Evolutionary conservation across 2,888 invertebrate species (phyloP).

Genomic region (Piscicola geometra): DNA sequence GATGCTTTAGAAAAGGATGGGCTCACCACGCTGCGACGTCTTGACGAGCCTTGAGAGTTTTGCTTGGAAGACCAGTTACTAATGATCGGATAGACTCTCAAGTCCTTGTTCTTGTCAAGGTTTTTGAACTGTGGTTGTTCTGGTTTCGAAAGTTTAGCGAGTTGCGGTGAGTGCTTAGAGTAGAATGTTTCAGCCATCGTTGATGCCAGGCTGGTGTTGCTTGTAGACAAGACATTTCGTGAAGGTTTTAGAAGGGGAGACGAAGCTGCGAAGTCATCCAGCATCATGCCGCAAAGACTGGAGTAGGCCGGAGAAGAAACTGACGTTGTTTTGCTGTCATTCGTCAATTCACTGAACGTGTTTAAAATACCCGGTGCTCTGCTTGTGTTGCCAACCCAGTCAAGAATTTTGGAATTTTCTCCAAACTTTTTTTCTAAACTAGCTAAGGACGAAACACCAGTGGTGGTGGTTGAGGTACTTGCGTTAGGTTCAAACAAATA

Average conservation of each 20-base stretch:
- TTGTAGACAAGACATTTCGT: not conserved
- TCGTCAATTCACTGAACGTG: conserved; percentile 9
- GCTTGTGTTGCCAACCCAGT: conserved; percentile 31
- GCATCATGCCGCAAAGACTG: conserved; percentile 29
- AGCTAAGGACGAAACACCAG: conserved; percentile 34
- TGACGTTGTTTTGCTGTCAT: conserved; percentile 2
- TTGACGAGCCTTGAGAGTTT: not conserved
- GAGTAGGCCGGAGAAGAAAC: conserved; percentile 23
- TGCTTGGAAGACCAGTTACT: conserved; percentile 29
- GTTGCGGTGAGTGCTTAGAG: conserved; percentile 18
- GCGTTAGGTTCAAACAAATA: conserved; percentile 2
- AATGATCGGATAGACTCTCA: conserved; percentile 25
- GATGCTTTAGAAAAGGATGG: conserved; percentile 24
- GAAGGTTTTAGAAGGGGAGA: conserved; percentile 13
- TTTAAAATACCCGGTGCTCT: conserved; percentile 10
- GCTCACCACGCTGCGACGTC: not conserved
- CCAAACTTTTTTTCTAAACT: conserved; percentile 43
- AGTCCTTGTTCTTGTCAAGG: conserved; percentile 21
- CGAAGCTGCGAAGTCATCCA: conserved; percentile 27
- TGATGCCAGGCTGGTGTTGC: not conserved
- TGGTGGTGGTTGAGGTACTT: not conserved
- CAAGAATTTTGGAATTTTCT: conserved; percentile 39
- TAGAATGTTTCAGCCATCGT: not conserved
- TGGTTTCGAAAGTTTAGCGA: not conserved
- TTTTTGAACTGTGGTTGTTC: not conserved